phyloP scores from a whole-genome alignment of 2,888 invertebrate species.

The Agrochola lota region DNA sequence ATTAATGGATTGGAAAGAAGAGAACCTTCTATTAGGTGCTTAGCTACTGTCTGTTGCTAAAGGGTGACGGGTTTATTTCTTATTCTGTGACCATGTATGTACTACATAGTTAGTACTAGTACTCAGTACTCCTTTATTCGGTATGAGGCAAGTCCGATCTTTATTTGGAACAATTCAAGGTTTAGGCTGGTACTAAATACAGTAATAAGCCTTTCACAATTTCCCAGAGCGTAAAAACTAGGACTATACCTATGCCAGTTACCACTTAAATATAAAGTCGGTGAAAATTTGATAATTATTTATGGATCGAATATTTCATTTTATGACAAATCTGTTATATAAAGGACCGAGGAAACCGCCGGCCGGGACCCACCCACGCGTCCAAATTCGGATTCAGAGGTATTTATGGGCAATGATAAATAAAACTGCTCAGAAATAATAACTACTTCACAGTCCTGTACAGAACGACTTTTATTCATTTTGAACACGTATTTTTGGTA shows the following conservation, averaged over 20 bases:
- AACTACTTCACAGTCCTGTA: slow-evolving; percentile 51
- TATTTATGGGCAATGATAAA: slow-evolving; percentile 64
- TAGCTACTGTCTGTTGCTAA: not conserved
- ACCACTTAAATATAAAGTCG: slow-evolving; percentile 41
- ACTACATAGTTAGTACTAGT: not conserved
- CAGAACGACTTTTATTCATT: slow-evolving; percentile 57
- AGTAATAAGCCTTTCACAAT: not conserved
- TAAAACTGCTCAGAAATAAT: slow-evolving; percentile 62
- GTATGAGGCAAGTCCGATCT: not conserved
- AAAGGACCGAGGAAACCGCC: slow-evolving; percentile 62
- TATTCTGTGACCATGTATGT: not conserved
- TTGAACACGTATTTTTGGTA: slow-evolving; percentile 30
- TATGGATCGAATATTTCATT: slow-evolving; percentile 63
- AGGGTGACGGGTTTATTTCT: not conserved
- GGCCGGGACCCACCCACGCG: slow-evolving; percentile 57
- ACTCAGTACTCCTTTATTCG: not conserved
- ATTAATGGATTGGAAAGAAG: not conserved
- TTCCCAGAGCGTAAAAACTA: not conserved
- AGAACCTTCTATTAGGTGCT: slow-evolving; percentile 11
- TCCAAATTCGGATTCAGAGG: slow-evolving; percentile 52
- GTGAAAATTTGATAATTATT: slow-evolving; percentile 57
- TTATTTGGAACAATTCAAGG: not conserved
- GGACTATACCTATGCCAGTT: not conserved
- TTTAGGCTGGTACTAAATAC: not conserved
- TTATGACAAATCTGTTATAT: slow-evolving; percentile 63